Conservation (phyloP, 1,140 invertebrate species). For the Holotrichia oblita region DNA sequence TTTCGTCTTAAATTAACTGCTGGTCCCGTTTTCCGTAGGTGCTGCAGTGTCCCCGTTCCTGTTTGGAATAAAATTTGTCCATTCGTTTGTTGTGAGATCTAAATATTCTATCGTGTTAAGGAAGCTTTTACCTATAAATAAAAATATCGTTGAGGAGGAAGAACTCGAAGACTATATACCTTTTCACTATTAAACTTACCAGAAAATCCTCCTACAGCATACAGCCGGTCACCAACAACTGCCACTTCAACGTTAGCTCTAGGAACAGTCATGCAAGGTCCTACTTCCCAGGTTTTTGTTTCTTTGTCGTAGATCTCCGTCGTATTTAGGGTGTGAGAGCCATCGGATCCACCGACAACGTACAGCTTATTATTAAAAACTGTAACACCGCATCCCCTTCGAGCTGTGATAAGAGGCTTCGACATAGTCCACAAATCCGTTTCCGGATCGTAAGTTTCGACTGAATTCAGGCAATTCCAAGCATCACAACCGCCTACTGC, state of each 20-base stretch:
- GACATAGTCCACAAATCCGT: constrained; percentile 64
- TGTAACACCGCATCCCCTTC: constrained; percentile 65
- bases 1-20: constrained; percentile 35
- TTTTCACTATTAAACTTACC: too few species aligned
- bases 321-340: constrained; percentile 73
- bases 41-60: constrained; percentile 47
- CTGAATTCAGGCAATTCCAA: constrained; percentile 78
- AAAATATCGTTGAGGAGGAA: too few species aligned
- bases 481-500: constrained; percentile 85
- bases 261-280: constrained; percentile 73
- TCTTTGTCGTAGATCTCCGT: constrained; percentile 75
- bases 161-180: too few species aligned
- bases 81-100: constrained; percentile 74
- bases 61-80: constrained; percentile 72
- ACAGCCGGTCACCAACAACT: constrained; percentile 74
- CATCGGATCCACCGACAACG: constrained; percentile 75
- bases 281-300: constrained; percentile 70
- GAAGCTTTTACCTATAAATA: constrained; percentile 72
- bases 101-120: constrained; percentile 85
- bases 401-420: constrained; percentile 68
- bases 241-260: constrained; percentile 79
- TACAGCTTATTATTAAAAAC: constrained; percentile 65
- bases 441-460: constrained; percentile 75
- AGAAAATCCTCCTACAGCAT: constrained; percentile 82
- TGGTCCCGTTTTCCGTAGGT: constrained; percentile 19